Evolutionary conservation across 2,113 vertebrate species (phyloP), one percentile per base, ranked within the genome.

Genomic region (Chauna torquata): DNA sequence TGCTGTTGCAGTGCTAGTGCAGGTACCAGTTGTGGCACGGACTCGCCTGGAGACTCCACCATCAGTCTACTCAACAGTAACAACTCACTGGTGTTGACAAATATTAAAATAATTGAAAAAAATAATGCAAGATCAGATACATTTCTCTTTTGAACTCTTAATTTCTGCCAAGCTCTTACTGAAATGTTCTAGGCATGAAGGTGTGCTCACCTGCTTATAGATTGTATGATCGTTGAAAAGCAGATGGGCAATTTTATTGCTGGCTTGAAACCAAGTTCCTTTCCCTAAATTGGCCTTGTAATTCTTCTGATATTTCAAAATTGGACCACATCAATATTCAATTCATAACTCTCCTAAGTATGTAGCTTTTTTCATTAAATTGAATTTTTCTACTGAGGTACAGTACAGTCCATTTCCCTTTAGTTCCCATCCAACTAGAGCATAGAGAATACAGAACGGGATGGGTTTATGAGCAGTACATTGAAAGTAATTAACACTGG

Each of bases 401-500:
- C 65, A 92, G 34, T 45, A 47, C 20, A 83, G 78, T 80, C 68
- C 82, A 89, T 91, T 94, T 80, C 57, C 44, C 52, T 95, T 86
- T 13, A 86, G 65, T 24, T 32, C 81, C 65, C 52, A 23, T 89
- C 50, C 32, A 86, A 86, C 49, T 5, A 40, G n/a, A 95, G 42
- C 8, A 0, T 44, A n/a, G 22, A 81, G 76, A 86, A 75, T 62
- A 70, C 52, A 70, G 20, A 36, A 28, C 75, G 64, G 74, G 11
- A 55, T 64, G 25, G 22, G 19, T 97, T 96, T 96, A 94, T 64
- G 76, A 89, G 55, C 69, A 85, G 89, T 45, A 86, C 52, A 30
- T 49, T 79, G 84, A 96, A 65, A 92, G 69, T 52, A 84, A 94
- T 97, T 97, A 96, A 92, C 80, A 40, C 18, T 93, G 36, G 70